Percentiles rank a stretch among this genome's conserved stretches.
These are phyloP conservation scores for Glaucopsyche alexis DNA, from an alignment of 2,888 invertebrate genomes.

Conservation along the genomic window DNA sequence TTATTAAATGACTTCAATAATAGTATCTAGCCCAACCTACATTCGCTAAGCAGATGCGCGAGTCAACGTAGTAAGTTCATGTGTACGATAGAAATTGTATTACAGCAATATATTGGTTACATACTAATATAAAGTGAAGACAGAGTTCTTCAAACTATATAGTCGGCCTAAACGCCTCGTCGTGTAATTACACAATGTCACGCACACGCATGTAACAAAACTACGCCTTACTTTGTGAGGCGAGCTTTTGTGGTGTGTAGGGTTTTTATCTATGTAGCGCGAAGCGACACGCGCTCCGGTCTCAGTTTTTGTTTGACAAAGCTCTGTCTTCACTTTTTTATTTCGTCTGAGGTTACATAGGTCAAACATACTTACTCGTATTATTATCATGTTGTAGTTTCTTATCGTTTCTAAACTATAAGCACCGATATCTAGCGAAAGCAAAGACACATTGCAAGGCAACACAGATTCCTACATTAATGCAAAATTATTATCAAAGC, in stretches of 20 bases:
- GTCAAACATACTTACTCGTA: constrained; percentile 5
- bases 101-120: constrained; percentile 1
- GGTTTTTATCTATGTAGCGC: too few relatives aligned
- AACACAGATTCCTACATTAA: constrained; percentile 70
- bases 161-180: too few relatives aligned
- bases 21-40: background rate
- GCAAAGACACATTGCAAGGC: constrained; percentile 80
- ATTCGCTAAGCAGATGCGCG: constrained; percentile 5
- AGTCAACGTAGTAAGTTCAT: background rate
- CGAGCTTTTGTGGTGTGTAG: too few relatives aligned
- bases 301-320: too few relatives aligned
- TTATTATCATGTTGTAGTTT: background rate
- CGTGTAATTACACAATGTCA: too few relatives aligned
- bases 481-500: constrained; percentile 61
- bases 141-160: too few relatives aligned
- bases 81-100: background rate
- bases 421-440: constrained; percentile 74
- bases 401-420: constrained; percentile 37
- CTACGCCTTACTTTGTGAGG: too few relatives aligned
- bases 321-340: too few relatives aligned
- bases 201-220: too few relatives aligned
- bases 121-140: too few relatives aligned
- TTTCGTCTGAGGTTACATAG: background rate
- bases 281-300: too few relatives aligned
- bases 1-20: constrained; percentile 44